These are phyloP conservation scores for Crocuta crocuta DNA, from an alignment of 2,113 vertebrate genomes.

Conservation along the genomic window DNA sequence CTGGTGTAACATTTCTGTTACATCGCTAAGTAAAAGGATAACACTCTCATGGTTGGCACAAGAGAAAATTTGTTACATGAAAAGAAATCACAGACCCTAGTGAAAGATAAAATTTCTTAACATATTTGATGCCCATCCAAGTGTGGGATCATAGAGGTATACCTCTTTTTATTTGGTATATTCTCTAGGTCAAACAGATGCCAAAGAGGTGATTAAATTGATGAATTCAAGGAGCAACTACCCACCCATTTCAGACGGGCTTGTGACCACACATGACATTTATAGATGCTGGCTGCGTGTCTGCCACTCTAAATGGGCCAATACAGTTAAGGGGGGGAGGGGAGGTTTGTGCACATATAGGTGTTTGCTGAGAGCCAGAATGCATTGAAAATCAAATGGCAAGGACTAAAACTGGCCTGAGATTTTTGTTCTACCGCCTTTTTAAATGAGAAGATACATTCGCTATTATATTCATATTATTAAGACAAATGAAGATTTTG, in stretches of 20 bases:
- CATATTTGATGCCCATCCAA: neutral
- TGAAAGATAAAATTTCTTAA: neutral
- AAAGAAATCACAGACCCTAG: neutral
- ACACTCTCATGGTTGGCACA: neutral
- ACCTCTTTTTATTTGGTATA: neutral
- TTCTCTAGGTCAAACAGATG: neutral
- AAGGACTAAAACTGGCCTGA: neutral
- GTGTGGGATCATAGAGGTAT: neutral
- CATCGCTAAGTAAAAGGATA: neutral
- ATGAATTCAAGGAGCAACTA: neutral
- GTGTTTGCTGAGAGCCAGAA: accelerated
- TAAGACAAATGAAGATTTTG: neutral
- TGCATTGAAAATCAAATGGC: neutral
- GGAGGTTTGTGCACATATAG: neutral
- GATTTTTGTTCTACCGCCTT: neutral
- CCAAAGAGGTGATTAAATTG: neutral
- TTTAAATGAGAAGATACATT: neutral
- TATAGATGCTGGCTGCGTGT: neutral
- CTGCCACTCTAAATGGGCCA: neutral
- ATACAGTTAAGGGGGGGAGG: neutral
- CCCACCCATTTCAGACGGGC: neutral
- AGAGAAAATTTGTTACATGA: neutral
- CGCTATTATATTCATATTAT: neutral
- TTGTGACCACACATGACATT: neutral
- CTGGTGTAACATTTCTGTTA: neutral